Percentiles rank a stretch among this genome's conserved stretches.
phyloP scores from a whole-genome alignment of 2,888 invertebrate species.

The Ectemnius lituratus region DNA sequence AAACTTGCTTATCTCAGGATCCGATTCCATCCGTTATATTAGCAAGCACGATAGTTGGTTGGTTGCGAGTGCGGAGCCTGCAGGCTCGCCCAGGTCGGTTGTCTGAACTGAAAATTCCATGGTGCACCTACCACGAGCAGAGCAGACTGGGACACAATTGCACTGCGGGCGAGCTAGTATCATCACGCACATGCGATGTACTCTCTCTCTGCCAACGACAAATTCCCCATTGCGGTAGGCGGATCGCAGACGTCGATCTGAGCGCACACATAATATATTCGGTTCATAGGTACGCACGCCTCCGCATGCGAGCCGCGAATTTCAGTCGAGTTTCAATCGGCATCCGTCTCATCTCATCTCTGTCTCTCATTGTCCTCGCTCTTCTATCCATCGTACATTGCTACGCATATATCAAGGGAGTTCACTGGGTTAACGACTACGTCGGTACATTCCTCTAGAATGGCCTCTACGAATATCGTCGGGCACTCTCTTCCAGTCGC shows the following conservation, averaged over 20 bases:
- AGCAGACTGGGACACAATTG: constrained; percentile 11
- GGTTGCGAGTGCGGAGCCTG: background rate
- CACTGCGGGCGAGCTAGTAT: constrained; percentile 16
- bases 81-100: constrained; percentile 28
- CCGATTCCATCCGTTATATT: constrained; percentile 1
- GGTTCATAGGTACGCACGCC: constrained; percentile 27
- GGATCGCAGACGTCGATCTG: constrained; percentile 46
- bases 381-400: constrained; percentile 1
- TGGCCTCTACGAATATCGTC: constrained; percentile 20
- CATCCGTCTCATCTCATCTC: constrained; percentile 5
- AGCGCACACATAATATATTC: constrained; percentile 21
- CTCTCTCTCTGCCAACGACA: constrained; percentile 37
- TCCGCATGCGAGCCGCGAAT: constrained; percentile 30
- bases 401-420: constrained; percentile 16
- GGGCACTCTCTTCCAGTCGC: constrained; percentile 6
- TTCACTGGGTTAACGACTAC: constrained; percentile 54
- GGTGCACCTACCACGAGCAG: constrained; percentile 3
- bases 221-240: constrained; percentile 45
- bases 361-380: constrained; percentile 15
- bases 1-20: background rate
- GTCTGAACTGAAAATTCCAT: constrained; percentile 35
- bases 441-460: constrained; percentile 23
- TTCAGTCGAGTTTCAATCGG: constrained; percentile 21
- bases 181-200: constrained; percentile 30
- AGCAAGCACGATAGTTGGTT: background rate